Conservation (phyloP, 2,888 invertebrate species). For the Labia minor region DNA sequence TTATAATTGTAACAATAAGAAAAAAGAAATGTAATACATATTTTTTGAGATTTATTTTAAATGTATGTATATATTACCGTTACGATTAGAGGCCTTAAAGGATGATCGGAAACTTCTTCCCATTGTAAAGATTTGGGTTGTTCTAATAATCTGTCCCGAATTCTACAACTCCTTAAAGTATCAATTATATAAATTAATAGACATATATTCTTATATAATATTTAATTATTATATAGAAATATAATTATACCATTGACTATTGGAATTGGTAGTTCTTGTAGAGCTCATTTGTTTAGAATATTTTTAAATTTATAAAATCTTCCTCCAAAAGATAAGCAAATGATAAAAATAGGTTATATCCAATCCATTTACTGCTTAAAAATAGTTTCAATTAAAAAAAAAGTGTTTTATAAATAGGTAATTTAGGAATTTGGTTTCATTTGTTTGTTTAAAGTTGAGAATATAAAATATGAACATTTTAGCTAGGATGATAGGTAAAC, state of each 20-base stretch:
- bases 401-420: neutral
- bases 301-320: neutral
- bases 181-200: neutral
- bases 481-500: neutral
- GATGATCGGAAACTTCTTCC: conserved; percentile 45
- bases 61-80: conserved; percentile 38
- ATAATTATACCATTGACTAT: neutral
- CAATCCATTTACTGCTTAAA: neutral
- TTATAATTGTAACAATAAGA: too few relatives aligned
- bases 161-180: conserved; percentile 23
- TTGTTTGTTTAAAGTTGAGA: neutral
- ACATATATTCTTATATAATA: too few relatives aligned
- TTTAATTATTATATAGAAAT: too few relatives aligned
- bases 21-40: too few relatives aligned
- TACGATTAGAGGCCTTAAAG: conserved; percentile 44
- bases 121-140: conserved; percentile 22
- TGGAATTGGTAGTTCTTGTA: neutral
- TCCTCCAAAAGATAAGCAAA: neutral
- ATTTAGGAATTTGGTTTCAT: neutral
- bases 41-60: too few relatives aligned
- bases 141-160: conserved; percentile 22
- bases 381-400: neutral
- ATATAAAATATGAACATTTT: neutral
- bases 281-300: neutral
- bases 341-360: neutral